A percentile compares a stretch with the other conserved stretches of the same genome.
These are phyloP conservation scores for Brenthis ino DNA, from an alignment of 2,888 invertebrate genomes.

Conservation along the genomic window DNA sequence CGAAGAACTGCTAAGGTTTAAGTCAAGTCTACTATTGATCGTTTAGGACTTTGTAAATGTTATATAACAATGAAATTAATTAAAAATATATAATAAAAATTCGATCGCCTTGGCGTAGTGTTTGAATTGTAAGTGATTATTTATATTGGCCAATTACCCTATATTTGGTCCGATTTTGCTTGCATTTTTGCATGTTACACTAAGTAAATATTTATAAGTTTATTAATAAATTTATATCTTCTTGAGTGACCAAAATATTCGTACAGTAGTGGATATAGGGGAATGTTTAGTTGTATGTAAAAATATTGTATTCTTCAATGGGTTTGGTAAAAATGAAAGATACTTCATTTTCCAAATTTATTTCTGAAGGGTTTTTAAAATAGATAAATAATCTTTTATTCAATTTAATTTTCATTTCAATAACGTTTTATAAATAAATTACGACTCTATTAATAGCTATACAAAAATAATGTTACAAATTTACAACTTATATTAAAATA, in stretches of 20 bases:
- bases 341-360: conserved; percentile 19
- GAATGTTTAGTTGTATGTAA: no score
- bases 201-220: no score
- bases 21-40: background rate
- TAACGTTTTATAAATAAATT: conserved; percentile 48
- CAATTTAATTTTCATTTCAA: conserved; percentile 20
- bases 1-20: background rate
- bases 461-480: conserved; percentile 68
- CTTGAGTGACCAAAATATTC: no score
- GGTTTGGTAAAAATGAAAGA: conserved; percentile 13
- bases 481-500: conserved; percentile 41
- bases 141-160: no score
- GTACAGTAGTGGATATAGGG: no score
- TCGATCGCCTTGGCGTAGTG: no score
- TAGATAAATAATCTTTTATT: conserved; percentile 42
- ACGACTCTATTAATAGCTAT: conserved; percentile 63
- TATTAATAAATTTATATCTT: no score
- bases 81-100: no score
- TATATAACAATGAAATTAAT: background rate
- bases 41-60: background rate
- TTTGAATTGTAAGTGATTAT: no score
- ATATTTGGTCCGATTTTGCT: no score
- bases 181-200: no score
- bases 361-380: conserved; percentile 32
- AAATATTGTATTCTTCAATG: no score